phyloP scores from a whole-genome alignment of 2,113 vertebrate species.

The Gymnarchus niloticus region DNA sequence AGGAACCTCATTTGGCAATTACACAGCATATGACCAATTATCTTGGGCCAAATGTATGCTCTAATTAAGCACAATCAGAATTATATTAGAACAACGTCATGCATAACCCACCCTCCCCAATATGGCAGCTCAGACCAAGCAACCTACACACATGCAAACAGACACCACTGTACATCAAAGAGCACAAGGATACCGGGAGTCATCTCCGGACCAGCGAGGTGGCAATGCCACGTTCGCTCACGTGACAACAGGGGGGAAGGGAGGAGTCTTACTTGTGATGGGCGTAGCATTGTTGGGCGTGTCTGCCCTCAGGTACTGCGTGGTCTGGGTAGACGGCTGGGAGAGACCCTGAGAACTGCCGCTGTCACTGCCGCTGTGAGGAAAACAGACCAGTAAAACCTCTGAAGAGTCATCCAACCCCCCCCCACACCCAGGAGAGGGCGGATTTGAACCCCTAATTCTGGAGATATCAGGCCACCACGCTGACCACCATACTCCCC shows the following conservation, averaged over 20 bases:
- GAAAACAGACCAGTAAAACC: neutral
- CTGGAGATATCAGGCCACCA: too few relatives aligned
- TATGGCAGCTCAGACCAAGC: neutral
- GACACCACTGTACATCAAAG: neutral
- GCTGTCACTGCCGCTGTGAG: conserved; percentile 85
- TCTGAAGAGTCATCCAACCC: neutral
- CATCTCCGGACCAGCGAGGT: neutral
- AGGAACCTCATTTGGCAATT: conserved; percentile 30
- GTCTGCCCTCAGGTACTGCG: conserved; percentile 95
- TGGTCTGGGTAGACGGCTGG: conserved; percentile 95
- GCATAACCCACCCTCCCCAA: neutral
- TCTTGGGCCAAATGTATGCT: too few relatives aligned
- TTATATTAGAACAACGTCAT: too few relatives aligned
- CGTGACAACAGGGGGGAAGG: neutral
- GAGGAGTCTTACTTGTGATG: conserved; percentile 89
- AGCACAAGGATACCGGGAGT: neutral
- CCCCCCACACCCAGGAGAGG: too few relatives aligned
- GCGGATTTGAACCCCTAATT: too few relatives aligned
- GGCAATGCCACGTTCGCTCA: neutral
- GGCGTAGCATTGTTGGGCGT: conserved; percentile 94
- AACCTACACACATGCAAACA: neutral
- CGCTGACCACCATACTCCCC: too few relatives aligned
- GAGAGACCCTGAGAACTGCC: conserved; percentile 95
- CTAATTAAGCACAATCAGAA: too few relatives aligned
- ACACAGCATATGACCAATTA: conserved; percentile 45